phyloP scores from a whole-genome alignment of 2,797 vertebrate species.

The Odontamblyopus lacepedii region DNA sequence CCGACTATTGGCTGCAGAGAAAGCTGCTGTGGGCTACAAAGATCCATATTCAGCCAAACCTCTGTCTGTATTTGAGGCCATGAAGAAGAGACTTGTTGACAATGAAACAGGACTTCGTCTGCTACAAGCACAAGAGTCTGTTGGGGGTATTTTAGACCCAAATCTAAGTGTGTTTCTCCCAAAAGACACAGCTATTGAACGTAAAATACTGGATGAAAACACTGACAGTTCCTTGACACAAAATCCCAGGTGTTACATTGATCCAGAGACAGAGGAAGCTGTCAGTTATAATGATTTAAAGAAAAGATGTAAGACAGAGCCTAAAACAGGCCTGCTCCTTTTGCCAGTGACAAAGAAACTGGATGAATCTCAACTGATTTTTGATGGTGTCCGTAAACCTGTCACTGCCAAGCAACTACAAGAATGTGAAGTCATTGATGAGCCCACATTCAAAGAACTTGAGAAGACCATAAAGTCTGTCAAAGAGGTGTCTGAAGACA shows the following conservation, averaged over 20 bases:
- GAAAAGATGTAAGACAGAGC: too few species aligned
- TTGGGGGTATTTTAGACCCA: constrained; percentile 34
- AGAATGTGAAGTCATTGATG: background rate
- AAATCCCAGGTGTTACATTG: constrained; percentile 77
- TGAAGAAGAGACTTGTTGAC: too few species aligned
- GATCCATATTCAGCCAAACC: constrained; percentile 83
- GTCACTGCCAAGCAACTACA: too few species aligned
- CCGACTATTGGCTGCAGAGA: constrained; percentile 35
- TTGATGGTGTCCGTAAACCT: constrained; percentile 85
- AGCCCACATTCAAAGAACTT: background rate
- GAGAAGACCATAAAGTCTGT: background rate
- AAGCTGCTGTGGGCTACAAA: constrained; percentile 25
- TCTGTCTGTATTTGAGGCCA: background rate
- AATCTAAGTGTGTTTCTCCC: constrained; percentile 76
- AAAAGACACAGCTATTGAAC: too few species aligned
- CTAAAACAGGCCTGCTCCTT: constrained; percentile 46
- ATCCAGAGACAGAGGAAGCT: too few species aligned
- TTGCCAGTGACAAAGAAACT: constrained; percentile 54
- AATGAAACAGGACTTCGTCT: too few species aligned
- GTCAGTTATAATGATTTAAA: too few species aligned
- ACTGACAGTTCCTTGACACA: constrained; percentile 79
- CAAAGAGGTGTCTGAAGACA: background rate
- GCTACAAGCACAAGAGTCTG: too few species aligned
- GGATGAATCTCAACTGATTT: constrained; percentile 68
- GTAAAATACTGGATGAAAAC: constrained; percentile 72